Percentiles rank a stretch among this genome's conserved stretches.
Conservation (phyloP, 2,888 invertebrate species). For the Pogonocherus hispidulus region DNA sequence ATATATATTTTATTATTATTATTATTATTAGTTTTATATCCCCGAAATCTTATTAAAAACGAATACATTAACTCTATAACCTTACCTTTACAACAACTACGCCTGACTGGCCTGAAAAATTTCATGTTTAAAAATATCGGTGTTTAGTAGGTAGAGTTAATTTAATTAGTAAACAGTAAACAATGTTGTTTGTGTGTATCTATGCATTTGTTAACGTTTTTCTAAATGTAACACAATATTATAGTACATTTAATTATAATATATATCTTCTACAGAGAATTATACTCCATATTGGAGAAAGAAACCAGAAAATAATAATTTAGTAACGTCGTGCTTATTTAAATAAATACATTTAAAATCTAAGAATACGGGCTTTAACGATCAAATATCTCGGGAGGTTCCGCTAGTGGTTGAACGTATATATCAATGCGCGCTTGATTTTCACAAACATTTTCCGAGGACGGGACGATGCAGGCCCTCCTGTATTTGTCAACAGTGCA, state of each 20-base stretch:
- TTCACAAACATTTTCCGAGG: constrained; percentile 69
- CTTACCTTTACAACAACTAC: too few relatives aligned
- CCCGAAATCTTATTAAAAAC: too few relatives aligned
- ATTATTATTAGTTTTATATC: too few relatives aligned
- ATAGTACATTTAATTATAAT: background rate
- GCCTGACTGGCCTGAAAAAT: background rate
- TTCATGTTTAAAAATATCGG: background rate
- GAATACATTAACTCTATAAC: too few relatives aligned
- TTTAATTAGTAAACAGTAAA: background rate
- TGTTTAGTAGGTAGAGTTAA: too few relatives aligned
- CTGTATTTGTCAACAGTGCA: constrained; percentile 72
- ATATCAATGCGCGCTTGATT: constrained; percentile 69
- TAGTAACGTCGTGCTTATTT: constrained; percentile 28
- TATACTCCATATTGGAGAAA: constrained; percentile 14
- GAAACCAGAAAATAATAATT: constrained; percentile 24
- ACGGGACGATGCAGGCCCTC: constrained; percentile 76
- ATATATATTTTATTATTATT: too few relatives aligned
- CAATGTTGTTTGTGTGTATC: background rate
- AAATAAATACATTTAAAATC: constrained; percentile 36
- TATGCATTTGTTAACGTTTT: constrained; percentile 4
- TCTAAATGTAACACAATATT: background rate
- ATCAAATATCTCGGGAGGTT: constrained; percentile 40
- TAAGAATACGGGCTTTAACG: constrained; percentile 33
- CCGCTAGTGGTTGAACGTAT: constrained; percentile 58
- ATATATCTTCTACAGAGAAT: background rate